Evolutionary conservation across 1,140 invertebrate species (phyloP), one percentile per base, ranked within the genome.

Genomic region (Subanguina moxae): DNA sequence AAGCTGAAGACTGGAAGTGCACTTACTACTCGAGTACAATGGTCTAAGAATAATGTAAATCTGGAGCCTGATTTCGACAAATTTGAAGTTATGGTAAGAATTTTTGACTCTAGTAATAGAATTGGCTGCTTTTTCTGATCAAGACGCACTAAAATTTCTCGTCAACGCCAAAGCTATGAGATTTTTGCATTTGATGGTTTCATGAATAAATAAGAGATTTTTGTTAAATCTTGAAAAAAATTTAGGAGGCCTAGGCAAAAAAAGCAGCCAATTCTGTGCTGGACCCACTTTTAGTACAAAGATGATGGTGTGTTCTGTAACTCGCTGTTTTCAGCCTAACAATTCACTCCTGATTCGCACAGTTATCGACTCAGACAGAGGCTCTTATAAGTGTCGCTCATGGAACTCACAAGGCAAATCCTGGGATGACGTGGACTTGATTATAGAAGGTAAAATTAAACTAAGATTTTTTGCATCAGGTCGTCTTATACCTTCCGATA

Each of bases 311-410:
- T 62, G 72, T 13, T 45, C n/a, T 45, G 43, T 45, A 45, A 45
- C n/a, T 3, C 66, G n/a, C n/a, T n/a, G n/a, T n/a, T n/a, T 84
- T 19, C 65, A 82, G 46, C 70, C 76, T 8, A 83, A 85, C 75
- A 84, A 84, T 32, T 82, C 83, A 8, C 72, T 85, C 15, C 57
- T 78, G 19, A 80, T 85, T 25, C 45, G 71, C 1, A 68, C 74
- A 9, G 75, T 84, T 0, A 69, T 75, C 13, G 77, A 82, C 11
- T 71, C 74, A 21, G 84, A 85, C 64, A 80, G 83, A 17, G 84
- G 80, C 27, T 83, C 82, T 61, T 85, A 85, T 73, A 84, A 83
- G 9, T 85, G 84, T 68, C 74, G 75, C 8, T 83, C 83, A 0
- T 72, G 73, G 23, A 85, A 84, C 64, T 59, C 65, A 1, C 69